Evolutionary conservation across 2,113 vertebrate genomes (phyloP).

Genomic region (Gobiocypris rarus): DNA sequence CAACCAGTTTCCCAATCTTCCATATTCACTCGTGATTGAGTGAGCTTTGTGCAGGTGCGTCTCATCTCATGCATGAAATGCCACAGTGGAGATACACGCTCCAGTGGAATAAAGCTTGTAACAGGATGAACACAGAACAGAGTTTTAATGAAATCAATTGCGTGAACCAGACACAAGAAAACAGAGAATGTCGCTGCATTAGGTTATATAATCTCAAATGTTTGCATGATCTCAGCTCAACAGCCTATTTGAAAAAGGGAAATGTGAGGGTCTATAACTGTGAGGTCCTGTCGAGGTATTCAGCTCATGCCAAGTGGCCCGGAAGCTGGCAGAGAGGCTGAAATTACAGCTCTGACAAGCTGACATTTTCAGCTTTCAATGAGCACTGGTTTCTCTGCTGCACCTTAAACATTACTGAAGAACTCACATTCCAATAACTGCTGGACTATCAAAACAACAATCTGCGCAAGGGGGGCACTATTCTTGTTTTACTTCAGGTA

Average conservation of each 20-base stretch:
- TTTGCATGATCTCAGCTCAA: not conserved
- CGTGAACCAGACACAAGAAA: conserved; percentile 6
- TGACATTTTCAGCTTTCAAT: conserved; percentile 58
- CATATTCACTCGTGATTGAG: conserved; percentile 4
- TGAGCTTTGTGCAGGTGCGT: not conserved
- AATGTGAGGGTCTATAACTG: conserved; percentile 36
- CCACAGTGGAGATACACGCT: not conserved
- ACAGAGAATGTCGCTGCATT: not conserved
- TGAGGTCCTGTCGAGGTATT: conserved; percentile 51
- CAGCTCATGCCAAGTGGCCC: conserved; percentile 58
- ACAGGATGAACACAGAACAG: not conserved
- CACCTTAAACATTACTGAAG: conserved; percentile 4
- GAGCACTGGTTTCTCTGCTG: conserved; percentile 20
- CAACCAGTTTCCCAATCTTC: not conserved
- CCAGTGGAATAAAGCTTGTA: conserved; percentile 13
- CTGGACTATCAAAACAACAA: not conserved
- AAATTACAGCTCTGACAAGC: conserved; percentile 59
- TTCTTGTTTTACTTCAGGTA: not conserved
- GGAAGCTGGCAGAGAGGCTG: conserved; percentile 63
- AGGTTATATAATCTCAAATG: not conserved
- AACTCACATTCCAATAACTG: conserved; percentile 12
- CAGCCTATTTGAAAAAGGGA: conserved; percentile 29
- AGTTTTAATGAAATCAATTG: not conserved
- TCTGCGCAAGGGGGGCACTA: not conserved
- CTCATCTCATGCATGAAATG: conserved; percentile 28